Percentiles rank a stretch among this genome's conserved stretches.
These are phyloP conservation scores for Poliocrania exsul DNA, from an alignment of 2,797 vertebrate species.

Conservation along the genomic window DNA sequence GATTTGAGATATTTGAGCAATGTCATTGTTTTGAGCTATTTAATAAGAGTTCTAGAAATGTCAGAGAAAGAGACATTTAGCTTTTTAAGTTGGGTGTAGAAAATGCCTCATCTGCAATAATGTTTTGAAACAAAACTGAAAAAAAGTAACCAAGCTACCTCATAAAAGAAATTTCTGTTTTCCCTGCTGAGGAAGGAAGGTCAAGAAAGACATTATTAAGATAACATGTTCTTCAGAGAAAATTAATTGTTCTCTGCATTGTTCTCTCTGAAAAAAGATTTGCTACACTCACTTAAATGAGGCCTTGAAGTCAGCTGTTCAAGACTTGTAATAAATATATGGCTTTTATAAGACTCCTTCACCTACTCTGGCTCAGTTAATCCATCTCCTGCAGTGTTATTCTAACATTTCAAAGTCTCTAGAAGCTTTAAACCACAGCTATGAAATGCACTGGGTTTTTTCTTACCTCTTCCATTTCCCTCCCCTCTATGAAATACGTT, in stretches of 20 bases:
- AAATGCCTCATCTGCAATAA: neutral
- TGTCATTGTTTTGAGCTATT: neutral
- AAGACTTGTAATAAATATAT: neutral
- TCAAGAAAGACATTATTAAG: neutral
- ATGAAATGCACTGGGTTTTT: neutral
- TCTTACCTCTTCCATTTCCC: neutral
- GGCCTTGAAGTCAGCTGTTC: neutral
- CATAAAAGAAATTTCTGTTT: neutral
- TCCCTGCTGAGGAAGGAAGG: neutral
- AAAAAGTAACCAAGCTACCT: neutral
- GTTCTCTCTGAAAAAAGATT: neutral
- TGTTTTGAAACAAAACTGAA: neutral
- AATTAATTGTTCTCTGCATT: neutral
- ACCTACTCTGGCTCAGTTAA: neutral
- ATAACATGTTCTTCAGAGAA: neutral
- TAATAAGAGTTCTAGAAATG: neutral
- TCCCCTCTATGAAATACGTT: neutral
- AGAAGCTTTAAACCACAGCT: neutral
- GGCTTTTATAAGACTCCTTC: neutral
- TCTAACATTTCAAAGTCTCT: neutral
- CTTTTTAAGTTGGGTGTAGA: neutral
- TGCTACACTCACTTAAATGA: neutral
- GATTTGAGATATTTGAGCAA: neutral
- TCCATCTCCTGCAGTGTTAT: neutral
- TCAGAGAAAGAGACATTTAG: neutral